A percentile compares a stretch with the other conserved stretches of the same genome.
Evolutionary conservation across 2,113 vertebrate species (phyloP).

Genomic region (Prochilodus magdalenae): DNA sequence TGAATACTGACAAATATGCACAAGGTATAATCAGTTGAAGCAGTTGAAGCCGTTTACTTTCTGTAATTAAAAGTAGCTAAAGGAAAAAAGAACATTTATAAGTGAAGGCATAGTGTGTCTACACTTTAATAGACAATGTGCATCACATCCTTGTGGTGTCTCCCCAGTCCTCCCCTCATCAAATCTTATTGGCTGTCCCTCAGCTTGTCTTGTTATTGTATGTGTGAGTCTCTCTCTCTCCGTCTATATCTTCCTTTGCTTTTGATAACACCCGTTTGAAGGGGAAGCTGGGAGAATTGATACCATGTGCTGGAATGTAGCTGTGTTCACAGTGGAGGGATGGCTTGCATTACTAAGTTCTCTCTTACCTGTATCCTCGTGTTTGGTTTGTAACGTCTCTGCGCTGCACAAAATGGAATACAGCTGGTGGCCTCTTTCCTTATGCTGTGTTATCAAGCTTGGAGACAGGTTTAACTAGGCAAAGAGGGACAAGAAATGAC

Average conservation of each 20-base stretch:
- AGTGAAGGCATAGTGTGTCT: too few relatives aligned
- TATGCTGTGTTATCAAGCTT: background rate
- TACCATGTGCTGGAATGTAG: background rate
- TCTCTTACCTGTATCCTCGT: background rate
- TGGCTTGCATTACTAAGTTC: background rate
- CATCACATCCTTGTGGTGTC: background rate
- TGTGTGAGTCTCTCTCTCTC: background rate
- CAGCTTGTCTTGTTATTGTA: background rate
- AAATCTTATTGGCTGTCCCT: background rate
- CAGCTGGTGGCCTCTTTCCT: background rate
- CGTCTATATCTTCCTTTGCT: background rate
- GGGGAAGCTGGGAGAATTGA: background rate
- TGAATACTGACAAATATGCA: too few relatives aligned
- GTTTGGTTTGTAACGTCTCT: slow-evolving; percentile 7
- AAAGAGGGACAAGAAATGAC: background rate
- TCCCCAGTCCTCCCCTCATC: background rate
- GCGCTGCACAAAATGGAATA: slow-evolving; percentile 25
- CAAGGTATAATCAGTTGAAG: too few relatives aligned
- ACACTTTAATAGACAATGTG: background rate
- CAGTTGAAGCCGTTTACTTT: too few relatives aligned
- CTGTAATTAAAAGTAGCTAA: too few relatives aligned
- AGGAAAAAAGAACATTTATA: too few relatives aligned
- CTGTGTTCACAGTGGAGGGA: background rate
- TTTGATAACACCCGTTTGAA: background rate
- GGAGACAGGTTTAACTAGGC: background rate